Base-by-base conservation (phyloP, 2,113 vertebrate species). In the Muntiacus reevesi region DNA sequence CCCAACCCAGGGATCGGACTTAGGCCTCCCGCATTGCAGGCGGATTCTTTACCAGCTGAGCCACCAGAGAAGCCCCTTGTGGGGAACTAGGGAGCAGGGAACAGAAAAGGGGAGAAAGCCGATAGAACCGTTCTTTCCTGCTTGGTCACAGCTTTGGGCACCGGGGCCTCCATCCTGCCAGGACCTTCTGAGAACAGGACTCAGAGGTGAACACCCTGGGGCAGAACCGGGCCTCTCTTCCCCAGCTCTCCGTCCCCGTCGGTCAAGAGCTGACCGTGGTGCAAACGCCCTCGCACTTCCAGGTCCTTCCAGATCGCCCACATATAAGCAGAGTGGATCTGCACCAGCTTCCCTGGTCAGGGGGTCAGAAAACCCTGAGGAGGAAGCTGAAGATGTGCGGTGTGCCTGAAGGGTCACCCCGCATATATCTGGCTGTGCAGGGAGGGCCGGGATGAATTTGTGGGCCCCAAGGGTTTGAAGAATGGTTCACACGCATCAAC, bases 1-100 rank as follows among this genome's bases (percentile, higher is more conserved):
- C 30, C 62, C 30, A 1, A 4, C 7, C 62, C 62, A 2, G 62
- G 30, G 30, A 3, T 3, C 6, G 7, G 3, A 8, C 15, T 30
- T 23, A 33, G 30, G 60, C 0, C 30, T 4, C 62, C 62, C 62
- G 15, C 62, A 8, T 2, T 0, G 30, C 62, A 33, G 62, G 30
- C 3, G 62, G 60, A 2, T 17, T n/a, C 30, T 3, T 33, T 30
- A 2, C 62, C 30, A 2, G 62, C 62, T 8, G 62, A 33, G 60
- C 30, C 30, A 16, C 30, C 15, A 8, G 15, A 3, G 4, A 9
- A 9, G 33, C 33, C 7, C 30, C 16, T 19, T 2, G 33, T 19
- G 7, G 33, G 62, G 33, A 19, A 2, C 15, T 25, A 57, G 55
- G 9, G 55, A 25, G 55, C 3, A 0, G 23, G 1, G 85, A 82